These are phyloP conservation scores for Austrolebias charrua DNA, from an alignment of 2,797 vertebrate genomes.

Conservation along the genomic window DNA sequence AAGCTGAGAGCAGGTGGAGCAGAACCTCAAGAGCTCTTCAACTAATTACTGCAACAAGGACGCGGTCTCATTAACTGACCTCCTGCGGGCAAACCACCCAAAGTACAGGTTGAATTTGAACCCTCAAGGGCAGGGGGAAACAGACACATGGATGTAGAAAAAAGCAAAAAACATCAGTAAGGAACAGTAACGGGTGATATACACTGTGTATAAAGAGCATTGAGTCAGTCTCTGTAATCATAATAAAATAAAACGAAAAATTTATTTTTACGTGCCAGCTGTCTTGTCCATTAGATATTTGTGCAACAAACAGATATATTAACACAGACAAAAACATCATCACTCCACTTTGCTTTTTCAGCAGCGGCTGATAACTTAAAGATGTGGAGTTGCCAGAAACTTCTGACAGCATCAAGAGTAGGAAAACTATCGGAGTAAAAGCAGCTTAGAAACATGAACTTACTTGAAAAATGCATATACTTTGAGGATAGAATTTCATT, in stretches of 20 bases:
- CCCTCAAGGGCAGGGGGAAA: neutral
- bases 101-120: conserved; percentile 19
- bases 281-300: too few relatives aligned
- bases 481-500: conserved; percentile 26
- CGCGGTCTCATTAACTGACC: conserved; percentile 38
- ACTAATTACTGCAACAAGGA: conserved; percentile 43
- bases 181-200: conserved; percentile 3
- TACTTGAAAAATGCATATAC: conserved; percentile 31
- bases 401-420: too few relatives aligned
- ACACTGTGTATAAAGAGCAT: neutral
- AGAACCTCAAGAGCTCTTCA: conserved; percentile 32
- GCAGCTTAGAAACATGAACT: conserved; percentile 15
- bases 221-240: neutral
- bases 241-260: neutral
- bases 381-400: too few relatives aligned
- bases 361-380: too few relatives aligned
- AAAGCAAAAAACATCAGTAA: conserved; percentile 1
- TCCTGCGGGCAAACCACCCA: conserved; percentile 49
- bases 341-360: too few relatives aligned
- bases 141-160: neutral
- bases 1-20: conserved; percentile 12
- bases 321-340: too few relatives aligned
- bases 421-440: too few relatives aligned
- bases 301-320: too few relatives aligned
- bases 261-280: too few relatives aligned